phyloP scores from a whole-genome alignment of 2,797 vertebrate genomes.

The Karalla daura region DNA sequence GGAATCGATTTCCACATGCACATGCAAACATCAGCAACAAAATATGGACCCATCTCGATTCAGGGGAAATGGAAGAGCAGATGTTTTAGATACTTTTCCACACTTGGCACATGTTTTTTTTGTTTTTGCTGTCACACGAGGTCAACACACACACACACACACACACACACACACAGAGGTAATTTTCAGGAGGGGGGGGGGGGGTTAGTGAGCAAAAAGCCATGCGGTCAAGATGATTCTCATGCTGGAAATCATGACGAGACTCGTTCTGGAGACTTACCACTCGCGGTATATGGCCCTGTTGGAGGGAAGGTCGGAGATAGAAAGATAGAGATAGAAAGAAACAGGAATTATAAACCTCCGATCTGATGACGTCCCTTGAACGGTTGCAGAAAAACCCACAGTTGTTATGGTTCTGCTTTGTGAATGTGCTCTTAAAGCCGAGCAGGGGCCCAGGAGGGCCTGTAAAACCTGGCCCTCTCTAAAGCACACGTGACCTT shows the following conservation, averaged over 20 bases:
- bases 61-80: conserved; percentile 19
- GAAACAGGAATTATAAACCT: conserved; percentile 56
- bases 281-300: conserved; percentile 85
- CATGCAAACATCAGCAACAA: conserved; percentile 51
- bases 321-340: conserved; percentile 68
- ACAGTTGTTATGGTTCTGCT: conserved; percentile 36
- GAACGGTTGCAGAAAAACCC: not conserved
- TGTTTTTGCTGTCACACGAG: conserved; percentile 9
- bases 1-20: conserved; percentile 32
- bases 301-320: conserved; percentile 65
- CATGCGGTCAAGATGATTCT: conserved; percentile 76
- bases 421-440: conserved; percentile 32
- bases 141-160: conserved; percentile 32
- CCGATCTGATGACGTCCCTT: not conserved
- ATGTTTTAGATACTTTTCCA: conserved; percentile 22
- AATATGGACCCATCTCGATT: conserved; percentile 21
- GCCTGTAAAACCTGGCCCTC: conserved; percentile 33
- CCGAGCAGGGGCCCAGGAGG: conserved; percentile 17
- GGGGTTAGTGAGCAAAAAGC: conserved; percentile 76
- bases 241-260: conserved; percentile 73
- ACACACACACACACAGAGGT: conserved; percentile 41
- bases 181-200: conserved; percentile 51
- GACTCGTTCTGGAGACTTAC: conserved; percentile 79
- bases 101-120: too few relatives aligned
- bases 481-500: conserved; percentile 28